Base-by-base conservation (phyloP, 2,888 invertebrate species). In the Oasisia sp. region DNA sequence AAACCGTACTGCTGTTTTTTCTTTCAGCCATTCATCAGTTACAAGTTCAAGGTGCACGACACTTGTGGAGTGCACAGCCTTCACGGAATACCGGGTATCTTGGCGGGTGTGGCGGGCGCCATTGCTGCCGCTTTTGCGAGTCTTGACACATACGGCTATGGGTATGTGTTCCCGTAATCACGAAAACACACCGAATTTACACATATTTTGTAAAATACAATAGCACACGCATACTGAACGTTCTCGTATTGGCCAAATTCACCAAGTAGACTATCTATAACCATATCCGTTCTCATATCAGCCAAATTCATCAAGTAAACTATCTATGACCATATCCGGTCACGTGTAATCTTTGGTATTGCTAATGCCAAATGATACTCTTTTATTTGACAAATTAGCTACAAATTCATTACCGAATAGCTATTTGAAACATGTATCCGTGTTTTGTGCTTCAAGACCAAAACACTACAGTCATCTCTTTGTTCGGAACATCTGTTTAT, bases 1-100 rank as follows among this genome's bases (percentile, higher is more conserved):
- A 4, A n/a, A 74, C 27, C 27, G 12, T 38, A 12, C 45, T 32
- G 38, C 14, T 32, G 38, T 32, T n/a, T 32, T n/a, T 45, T 11
- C 44, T 91, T 91, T 11, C 5, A 91, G 91, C 91, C 91, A n/a
- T n/a, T 56, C n/a, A 56, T 91, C 32, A 74, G 45, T 27, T n/a
- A 32, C n/a, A 91, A 58, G 56, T 58, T 91, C 58, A 91, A 91
- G 58, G 19, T 98, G 56, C 97, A 97, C 94, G 98, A 98, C 96
- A 98, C 98, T 0, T 99, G 99, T 95, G 99, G 99, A 12, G 98
- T 99, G 7, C 97, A 99, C 97, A 99, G 99, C 96, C 97, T 99
- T 19, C 99, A 99, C 95, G 99, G 99, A 0, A 98, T 99, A 97
- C 99, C 99, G 0, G 99, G 98, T 0, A 96, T 99, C 4, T 96